Evolutionary conservation across 2,797 vertebrate species (phyloP).

Genomic region (Parauchenoglanis ngamensis): DNA sequence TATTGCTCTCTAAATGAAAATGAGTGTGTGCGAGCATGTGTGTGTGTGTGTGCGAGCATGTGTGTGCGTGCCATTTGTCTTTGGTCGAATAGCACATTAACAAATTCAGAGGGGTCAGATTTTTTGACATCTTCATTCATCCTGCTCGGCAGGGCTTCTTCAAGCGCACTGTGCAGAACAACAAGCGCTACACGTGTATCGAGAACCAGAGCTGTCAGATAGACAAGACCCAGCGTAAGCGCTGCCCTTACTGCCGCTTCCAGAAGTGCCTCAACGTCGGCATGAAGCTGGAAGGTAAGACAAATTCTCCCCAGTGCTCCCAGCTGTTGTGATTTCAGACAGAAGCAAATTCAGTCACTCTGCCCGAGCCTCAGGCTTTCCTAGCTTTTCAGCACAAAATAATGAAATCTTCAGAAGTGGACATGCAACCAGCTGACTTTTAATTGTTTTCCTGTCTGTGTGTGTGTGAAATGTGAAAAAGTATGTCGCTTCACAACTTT

Average conservation of each 20-base stretch:
- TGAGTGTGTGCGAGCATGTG: conserved; percentile 20
- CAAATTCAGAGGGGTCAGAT: conserved; percentile 70
- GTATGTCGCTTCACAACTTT: conserved; percentile 66
- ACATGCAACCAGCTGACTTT: background rate
- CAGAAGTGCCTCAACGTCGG: conserved; percentile 98
- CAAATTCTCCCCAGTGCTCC: conserved; percentile 18
- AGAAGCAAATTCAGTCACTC: background rate
- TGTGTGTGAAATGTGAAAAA: conserved; percentile 5
- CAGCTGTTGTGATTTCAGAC: conserved; percentile 2
- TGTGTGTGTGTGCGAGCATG: conserved; percentile 53
- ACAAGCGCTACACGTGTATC: conserved; percentile 99
- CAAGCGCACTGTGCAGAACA: conserved; percentile 99
- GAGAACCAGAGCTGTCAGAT: conserved; percentile 99
- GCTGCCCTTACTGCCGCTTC: conserved; percentile 98
- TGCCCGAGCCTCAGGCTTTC: background rate
- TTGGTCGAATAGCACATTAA: conserved; percentile 76
- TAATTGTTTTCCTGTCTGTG: background rate
- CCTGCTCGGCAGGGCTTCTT: conserved; percentile 89
- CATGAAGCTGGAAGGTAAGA: conserved; percentile 98
- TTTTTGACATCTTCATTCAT: conserved; percentile 73
- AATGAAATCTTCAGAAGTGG: background rate
- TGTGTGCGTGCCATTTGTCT: conserved; percentile 58
- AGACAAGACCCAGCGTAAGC: conserved; percentile 98
- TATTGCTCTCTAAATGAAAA: conserved; percentile 50
- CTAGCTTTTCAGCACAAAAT: background rate